A percentile compares a stretch with the other conserved stretches of the same genome.
phyloP scores from a whole-genome alignment of 2,113 vertebrate genomes.

The Oceanites oceanicus region DNA sequence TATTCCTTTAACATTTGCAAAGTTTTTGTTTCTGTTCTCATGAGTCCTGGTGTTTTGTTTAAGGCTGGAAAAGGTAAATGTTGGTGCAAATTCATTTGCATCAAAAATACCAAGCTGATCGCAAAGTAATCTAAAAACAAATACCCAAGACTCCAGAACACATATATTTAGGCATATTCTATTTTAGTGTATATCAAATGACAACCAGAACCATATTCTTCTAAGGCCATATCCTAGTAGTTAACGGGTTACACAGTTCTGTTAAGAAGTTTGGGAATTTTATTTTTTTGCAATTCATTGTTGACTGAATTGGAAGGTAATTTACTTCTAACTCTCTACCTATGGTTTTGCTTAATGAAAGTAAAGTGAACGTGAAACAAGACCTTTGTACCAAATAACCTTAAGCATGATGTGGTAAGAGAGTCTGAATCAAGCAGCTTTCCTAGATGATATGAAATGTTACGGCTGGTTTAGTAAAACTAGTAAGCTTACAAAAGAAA shows the following conservation, averaged over 20 bases:
- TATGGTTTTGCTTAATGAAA: not conserved
- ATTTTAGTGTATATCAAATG: not conserved
- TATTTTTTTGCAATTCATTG: not conserved
- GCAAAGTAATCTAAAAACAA: constrained; percentile 62
- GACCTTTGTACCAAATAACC: not conserved
- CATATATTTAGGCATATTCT: constrained; percentile 43
- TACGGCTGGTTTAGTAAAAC: not conserved
- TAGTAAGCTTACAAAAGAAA: not conserved
- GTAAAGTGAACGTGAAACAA: not conserved
- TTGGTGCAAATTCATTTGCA: constrained; percentile 73
- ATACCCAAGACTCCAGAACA: constrained; percentile 43
- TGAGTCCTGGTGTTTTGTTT: constrained; percentile 65
- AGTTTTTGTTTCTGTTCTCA: constrained; percentile 66
- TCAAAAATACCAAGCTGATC: constrained; percentile 67
- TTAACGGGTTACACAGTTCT: not conserved
- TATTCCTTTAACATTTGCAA: constrained; percentile 77
- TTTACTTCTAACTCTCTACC: not conserved
- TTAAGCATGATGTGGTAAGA: not conserved
- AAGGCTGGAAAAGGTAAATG: constrained; percentile 70
- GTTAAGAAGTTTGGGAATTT: not conserved
- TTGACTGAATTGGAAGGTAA: not conserved
- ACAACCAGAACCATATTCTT: not conserved
- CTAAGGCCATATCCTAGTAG: not conserved
- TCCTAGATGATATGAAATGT: not conserved
- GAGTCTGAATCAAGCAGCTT: not conserved